Evolutionary conservation across 1,140 invertebrate genomes (phyloP).

Genomic region (Drosophila mauritiana): DNA sequence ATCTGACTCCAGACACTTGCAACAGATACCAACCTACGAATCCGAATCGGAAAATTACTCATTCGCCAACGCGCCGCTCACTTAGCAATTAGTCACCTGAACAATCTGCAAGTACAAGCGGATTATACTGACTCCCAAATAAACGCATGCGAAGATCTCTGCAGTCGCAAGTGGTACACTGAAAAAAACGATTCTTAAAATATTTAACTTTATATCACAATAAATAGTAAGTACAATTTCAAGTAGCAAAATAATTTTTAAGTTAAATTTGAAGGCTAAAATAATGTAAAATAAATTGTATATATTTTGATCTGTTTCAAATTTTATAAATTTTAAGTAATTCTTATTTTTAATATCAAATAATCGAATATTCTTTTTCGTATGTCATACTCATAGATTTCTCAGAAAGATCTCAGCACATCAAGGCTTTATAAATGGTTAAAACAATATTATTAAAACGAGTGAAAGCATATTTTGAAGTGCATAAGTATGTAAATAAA

Average conservation of each 20-base stretch:
- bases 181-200: not conserved
- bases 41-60: conserved; percentile 51
- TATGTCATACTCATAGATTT: too few relatives aligned
- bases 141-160: conserved; percentile 34
- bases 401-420: too few relatives aligned
- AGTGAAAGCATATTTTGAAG: not conserved
- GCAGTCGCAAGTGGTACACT: conserved; percentile 18
- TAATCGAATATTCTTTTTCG: too few relatives aligned
- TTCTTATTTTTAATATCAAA: too few relatives aligned
- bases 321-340: too few relatives aligned
- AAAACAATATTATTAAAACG: not conserved
- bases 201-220: too few relatives aligned
- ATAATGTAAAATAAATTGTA: too few relatives aligned
- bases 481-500: conserved; percentile 31
- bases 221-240: too few relatives aligned
- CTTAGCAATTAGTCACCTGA: conserved; percentile 66
- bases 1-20: conserved; percentile 27
- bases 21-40: conserved; percentile 25
- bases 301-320: too few relatives aligned
- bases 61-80: conserved; percentile 32
- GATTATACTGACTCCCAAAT: conserved; percentile 40
- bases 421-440: too few relatives aligned
- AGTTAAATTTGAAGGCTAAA: too few relatives aligned
- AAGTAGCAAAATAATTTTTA: too few relatives aligned
- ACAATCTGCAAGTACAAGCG: conserved; percentile 43